A percentile compares a stretch with the other conserved stretches of the same genome.
Conservation (phyloP, 2,888 invertebrate species). For the Loripinus fragilis region DNA sequence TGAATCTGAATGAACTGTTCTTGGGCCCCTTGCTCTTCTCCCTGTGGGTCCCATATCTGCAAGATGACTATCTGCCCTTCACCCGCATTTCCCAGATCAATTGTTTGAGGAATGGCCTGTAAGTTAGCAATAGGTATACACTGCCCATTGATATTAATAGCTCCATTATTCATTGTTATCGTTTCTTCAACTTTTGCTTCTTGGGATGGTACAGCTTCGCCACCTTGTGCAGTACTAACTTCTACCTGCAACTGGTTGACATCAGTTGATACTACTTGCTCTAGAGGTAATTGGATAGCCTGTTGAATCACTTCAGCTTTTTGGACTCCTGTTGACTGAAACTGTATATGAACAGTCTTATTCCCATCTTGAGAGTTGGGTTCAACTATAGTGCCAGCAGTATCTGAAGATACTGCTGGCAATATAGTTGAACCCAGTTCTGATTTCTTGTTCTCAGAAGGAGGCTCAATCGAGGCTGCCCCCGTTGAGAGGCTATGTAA, state of each 20-base stretch:
- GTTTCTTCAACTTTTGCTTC: background rate
- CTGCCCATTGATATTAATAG: constrained; percentile 52
- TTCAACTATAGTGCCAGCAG: no score
- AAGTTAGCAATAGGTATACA: constrained; percentile 26
- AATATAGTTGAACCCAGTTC: background rate
- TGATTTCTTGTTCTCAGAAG: constrained; percentile 16
- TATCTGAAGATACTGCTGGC: background rate
- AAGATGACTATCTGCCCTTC: constrained; percentile 75
- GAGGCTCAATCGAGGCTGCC: constrained; percentile 49
- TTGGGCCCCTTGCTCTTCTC: constrained; percentile 57
- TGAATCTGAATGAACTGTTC: constrained; percentile 34
- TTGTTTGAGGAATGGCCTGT: constrained; percentile 43
- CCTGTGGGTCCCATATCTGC: constrained; percentile 73
- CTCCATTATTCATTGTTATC: constrained; percentile 29
- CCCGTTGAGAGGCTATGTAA: constrained; percentile 70
- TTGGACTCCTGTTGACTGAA: background rate
- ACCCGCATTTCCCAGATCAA: constrained; percentile 57
- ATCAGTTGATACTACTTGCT: background rate
- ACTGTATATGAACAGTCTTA: background rate
- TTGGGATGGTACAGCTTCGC: background rate
- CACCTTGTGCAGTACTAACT: background rate
- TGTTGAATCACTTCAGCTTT: background rate
- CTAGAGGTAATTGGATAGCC: background rate
- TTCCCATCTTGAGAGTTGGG: no score
- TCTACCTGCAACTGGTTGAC: background rate